These are phyloP conservation scores for Leptatherina wallacei DNA, from an alignment of 2,797 vertebrate genomes.

Conservation along the genomic window DNA sequence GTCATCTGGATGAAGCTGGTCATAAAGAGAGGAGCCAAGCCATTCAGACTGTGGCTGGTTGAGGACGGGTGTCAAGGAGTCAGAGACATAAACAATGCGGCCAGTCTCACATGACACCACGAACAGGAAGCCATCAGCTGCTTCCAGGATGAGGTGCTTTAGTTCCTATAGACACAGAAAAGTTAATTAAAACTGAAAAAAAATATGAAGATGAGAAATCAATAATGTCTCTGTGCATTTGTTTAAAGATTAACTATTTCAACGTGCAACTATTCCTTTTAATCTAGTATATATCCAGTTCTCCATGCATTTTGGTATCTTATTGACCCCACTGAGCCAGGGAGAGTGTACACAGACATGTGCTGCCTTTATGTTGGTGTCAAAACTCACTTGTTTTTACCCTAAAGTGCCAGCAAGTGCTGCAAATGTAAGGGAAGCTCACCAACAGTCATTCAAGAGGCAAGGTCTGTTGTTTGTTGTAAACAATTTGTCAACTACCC, in stretches of 20 bases:
- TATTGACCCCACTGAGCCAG: background rate
- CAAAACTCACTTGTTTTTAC: background rate
- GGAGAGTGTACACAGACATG: background rate
- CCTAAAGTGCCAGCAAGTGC: background rate
- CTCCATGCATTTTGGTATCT: background rate
- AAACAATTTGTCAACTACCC: background rate
- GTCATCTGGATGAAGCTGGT: conserved; percentile 96
- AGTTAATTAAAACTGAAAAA: background rate
- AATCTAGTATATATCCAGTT: background rate
- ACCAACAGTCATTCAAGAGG: background rate
- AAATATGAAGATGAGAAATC: background rate
- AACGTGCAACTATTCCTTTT: too few species aligned
- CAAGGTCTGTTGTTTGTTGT: conserved; percentile 4
- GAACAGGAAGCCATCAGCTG: conserved; percentile 95
- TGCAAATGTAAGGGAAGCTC: background rate
- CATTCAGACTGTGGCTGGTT: conserved; percentile 93
- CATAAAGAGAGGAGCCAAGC: conserved; percentile 93
- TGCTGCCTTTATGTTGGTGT: background rate
- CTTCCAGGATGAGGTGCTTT: conserved; percentile 95
- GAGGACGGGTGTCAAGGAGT: conserved; percentile 92
- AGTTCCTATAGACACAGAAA: conserved; percentile 83
- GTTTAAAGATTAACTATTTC: background rate
- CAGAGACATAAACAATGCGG: conserved; percentile 92
- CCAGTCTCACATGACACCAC: conserved; percentile 96
- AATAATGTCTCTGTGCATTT: background rate